phyloP scores from a whole-genome alignment of 2,888 invertebrate species.

The Microctonus hyperodae region DNA sequence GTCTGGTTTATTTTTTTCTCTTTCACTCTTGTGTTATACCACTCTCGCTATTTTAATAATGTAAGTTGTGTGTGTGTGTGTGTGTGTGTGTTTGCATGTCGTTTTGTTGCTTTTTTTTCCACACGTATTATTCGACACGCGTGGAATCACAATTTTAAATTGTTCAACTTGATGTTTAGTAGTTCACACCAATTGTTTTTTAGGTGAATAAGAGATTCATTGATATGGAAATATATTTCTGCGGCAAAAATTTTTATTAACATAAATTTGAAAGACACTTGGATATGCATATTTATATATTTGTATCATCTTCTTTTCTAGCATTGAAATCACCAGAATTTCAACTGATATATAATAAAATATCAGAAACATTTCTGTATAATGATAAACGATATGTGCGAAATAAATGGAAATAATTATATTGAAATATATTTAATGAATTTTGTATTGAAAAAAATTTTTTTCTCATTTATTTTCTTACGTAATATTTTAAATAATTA shows the following conservation, averaged over 20 bases:
- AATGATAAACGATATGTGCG: too few species aligned
- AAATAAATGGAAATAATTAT: too few species aligned
- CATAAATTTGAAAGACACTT: too few species aligned
- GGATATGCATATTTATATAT: background rate
- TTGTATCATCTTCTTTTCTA: constrained; percentile 36
- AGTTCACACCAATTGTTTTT: constrained; percentile 12
- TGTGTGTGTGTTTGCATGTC: too few species aligned
- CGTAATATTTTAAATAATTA: too few species aligned
- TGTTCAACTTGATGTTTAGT: constrained; percentile 43
- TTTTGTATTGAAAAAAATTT: background rate
- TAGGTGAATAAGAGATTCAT: background rate
- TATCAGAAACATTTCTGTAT: too few species aligned
- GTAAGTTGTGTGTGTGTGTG: background rate
- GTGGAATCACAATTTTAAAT: constrained; percentile 57
- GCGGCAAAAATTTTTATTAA: background rate
- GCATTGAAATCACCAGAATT: constrained; percentile 50
- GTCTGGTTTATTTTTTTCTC: constrained; percentile 29
- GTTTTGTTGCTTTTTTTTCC: constrained; percentile 39
- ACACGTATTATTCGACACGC: constrained; percentile 47
- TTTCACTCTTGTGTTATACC: too few species aligned
- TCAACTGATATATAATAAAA: background rate
- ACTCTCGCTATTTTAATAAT: background rate
- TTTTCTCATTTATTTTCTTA: too few species aligned
- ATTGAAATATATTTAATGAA: too few species aligned
- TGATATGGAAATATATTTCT: background rate